A percentile compares a stretch with the other conserved stretches of the same genome.
These are phyloP conservation scores for Hyles lineata DNA, from an alignment of 2,888 invertebrate genomes.

Conservation along the genomic window DNA sequence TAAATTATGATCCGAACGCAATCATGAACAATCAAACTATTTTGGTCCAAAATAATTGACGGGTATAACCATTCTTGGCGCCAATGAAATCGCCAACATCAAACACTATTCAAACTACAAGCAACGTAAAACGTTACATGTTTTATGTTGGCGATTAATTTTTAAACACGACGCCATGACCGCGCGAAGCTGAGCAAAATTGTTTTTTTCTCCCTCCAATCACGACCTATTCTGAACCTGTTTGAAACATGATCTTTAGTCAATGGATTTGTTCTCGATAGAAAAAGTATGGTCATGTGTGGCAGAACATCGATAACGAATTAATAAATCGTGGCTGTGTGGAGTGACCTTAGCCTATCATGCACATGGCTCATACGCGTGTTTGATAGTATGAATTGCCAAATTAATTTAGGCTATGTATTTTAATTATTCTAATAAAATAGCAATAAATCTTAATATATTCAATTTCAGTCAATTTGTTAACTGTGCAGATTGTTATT, in stretches of 20 bases:
- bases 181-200: constrained; percentile 32
- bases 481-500: too few species aligned
- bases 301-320: constrained; percentile 21
- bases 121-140: constrained; percentile 9
- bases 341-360: constrained; percentile 18
- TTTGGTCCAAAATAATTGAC: not conserved
- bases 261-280: constrained; percentile 29
- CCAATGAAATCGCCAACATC: not conserved
- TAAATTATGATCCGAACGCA: too few species aligned
- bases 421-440: not conserved
- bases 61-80: not conserved
- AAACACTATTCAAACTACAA: constrained; percentile 9
- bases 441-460: too few species aligned
- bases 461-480: too few species aligned
- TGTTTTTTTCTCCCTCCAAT: constrained; percentile 36
- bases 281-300: constrained; percentile 15
- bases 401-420: not conserved
- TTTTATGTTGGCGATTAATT: constrained; percentile 25
- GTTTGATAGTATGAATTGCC: not conserved
- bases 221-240: constrained; percentile 54
- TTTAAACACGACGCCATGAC: constrained; percentile 27
- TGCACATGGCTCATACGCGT: not conserved
- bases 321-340: not conserved
- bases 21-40: not conserved
- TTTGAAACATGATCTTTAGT: constrained; percentile 38